Evolutionary conservation across 1,140 invertebrate genomes (phyloP).

Genomic region (Leptestheria dahalacensis): DNA sequence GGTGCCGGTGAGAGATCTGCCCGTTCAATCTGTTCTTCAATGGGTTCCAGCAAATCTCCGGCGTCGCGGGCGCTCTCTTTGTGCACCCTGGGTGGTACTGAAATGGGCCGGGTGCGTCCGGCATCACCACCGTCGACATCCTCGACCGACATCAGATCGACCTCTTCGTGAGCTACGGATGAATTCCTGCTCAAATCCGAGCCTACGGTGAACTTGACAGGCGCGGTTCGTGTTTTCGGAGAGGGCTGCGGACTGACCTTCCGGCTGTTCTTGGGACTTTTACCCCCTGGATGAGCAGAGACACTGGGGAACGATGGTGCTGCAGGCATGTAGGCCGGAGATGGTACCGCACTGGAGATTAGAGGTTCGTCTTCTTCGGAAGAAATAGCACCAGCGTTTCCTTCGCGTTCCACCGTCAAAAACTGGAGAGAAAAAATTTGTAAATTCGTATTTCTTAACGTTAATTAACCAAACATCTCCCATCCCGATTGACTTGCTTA

Average conservation of each 20-base stretch:
- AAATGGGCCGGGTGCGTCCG: neutral
- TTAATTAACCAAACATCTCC: no score
- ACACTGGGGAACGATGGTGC: neutral
- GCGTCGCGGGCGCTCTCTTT: neutral
- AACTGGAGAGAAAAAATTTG: neutral
- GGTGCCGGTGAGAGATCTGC: neutral
- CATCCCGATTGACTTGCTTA: no score
- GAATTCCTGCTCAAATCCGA: neutral
- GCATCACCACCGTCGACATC: neutral
- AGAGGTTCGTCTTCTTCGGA: conserved; percentile 11
- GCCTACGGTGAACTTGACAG: neutral
- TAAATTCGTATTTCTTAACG: neutral
- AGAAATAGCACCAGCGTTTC: neutral
- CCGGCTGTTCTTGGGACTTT: neutral
- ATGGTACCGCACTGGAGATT: conserved; percentile 1
- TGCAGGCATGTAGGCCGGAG: neutral
- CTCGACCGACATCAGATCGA: neutral
- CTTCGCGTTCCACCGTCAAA: neutral
- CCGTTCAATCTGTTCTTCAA: conserved; percentile 12
- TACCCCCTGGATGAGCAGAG: neutral
- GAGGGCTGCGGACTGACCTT: conserved; percentile 11
- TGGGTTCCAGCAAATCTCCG: conserved; percentile 5
- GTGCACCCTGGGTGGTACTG: neutral
- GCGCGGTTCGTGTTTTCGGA: conserved; percentile 3
- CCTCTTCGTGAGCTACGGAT: neutral